Percentiles rank a stretch among this genome's conserved stretches.
These are phyloP conservation scores for Phaenicophaeus curvirostris DNA, from an alignment of 2,797 vertebrate genomes.

Conservation along the genomic window DNA sequence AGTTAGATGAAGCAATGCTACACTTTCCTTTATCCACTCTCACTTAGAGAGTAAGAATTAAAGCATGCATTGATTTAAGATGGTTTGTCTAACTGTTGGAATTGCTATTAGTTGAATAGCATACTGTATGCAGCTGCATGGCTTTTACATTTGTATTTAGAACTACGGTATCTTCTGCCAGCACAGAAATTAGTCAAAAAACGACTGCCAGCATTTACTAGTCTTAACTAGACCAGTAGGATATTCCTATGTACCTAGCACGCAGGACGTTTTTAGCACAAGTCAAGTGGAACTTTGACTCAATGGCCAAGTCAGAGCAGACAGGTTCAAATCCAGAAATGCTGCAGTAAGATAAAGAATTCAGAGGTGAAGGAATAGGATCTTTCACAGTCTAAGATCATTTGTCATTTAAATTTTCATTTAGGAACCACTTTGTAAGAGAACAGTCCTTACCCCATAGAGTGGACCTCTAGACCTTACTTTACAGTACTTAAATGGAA, in stretches of 20 bases:
- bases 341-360: conserved; percentile 10
- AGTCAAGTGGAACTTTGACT: conserved; percentile 25
- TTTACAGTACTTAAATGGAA: not conserved
- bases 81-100: not conserved
- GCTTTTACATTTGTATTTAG: not conserved
- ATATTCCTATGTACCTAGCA: not conserved
- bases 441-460: not conserved
- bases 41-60: not conserved
- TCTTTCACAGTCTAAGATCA: not conserved
- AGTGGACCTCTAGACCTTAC: not conserved
- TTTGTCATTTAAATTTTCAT: not conserved
- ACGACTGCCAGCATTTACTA: not conserved
- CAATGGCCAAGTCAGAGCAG: not conserved
- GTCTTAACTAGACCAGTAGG: not conserved
- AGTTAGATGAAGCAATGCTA: not conserved
- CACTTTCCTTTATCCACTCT: not conserved
- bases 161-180: not conserved
- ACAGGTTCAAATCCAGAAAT: conserved; percentile 27
- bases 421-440: not conserved
- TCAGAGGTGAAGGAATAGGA: not conserved
- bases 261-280: not conserved
- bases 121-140: not conserved
- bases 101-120: not conserved
- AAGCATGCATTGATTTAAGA: not conserved
- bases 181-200: not conserved